Percentiles rank a stretch among this genome's conserved stretches.
phyloP scores from a whole-genome alignment of 2,797 vertebrate genomes.

The Novumbra hubbsi region DNA sequence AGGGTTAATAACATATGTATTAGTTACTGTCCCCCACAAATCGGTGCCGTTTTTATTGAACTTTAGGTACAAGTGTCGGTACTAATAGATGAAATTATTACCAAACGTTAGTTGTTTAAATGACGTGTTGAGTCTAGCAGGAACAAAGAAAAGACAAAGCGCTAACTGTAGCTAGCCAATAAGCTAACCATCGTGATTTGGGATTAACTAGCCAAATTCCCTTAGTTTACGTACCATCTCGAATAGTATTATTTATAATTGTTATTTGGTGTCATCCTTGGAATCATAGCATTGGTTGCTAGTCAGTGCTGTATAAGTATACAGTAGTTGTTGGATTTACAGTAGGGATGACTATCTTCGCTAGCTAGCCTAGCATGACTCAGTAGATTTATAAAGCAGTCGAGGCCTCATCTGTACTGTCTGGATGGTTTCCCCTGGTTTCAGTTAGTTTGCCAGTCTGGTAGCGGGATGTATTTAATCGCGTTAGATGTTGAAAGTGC shows the following conservation, averaged over 20 bases:
- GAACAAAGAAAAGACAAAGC: background rate
- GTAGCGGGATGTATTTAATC: background rate
- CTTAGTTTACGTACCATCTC: background rate
- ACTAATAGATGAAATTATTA: no score
- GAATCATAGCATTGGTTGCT: background rate
- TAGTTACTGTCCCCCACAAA: background rate
- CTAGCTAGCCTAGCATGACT: conserved; percentile 73
- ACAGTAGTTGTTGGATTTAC: background rate
- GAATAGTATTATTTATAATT: background rate
- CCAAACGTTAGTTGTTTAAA: no score
- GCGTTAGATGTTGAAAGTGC: background rate
- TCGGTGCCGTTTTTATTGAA: background rate
- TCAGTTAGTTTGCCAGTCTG: background rate
- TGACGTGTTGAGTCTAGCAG: background rate
- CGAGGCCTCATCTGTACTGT: conserved; percentile 53
- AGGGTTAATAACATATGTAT: background rate
- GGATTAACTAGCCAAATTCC: background rate
- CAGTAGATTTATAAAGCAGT: conserved; percentile 70
- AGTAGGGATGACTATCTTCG: background rate
- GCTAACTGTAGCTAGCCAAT: background rate
- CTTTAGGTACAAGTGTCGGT: background rate
- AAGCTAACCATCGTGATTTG: background rate
- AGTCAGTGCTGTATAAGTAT: background rate
- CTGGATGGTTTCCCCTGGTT: background rate
- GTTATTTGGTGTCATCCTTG: no score